Evolutionary conservation across 2,888 invertebrate genomes (phyloP).

Genomic region (Siphlonurus alternatus): DNA sequence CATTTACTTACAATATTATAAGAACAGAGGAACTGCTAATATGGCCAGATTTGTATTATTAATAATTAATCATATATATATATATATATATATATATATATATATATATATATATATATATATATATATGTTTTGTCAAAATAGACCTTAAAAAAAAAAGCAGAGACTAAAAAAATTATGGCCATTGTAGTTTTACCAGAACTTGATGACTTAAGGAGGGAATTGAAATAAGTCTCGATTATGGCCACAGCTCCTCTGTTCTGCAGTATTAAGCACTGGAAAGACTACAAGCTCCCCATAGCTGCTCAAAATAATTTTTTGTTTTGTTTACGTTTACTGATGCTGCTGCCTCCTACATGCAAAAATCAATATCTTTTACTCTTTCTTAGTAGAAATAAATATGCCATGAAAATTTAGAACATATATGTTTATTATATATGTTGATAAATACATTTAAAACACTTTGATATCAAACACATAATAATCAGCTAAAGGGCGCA

Average conservation of each 20-base stretch:
- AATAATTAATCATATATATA: no score
- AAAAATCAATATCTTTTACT: neutral
- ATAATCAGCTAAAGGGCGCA: neutral
- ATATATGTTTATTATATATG: no score
- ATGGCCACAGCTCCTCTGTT: slow-evolving; percentile 2
- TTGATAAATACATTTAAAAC: neutral
- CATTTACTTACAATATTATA: neutral
- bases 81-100: no score
- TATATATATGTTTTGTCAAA: neutral
- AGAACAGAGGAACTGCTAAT: neutral
- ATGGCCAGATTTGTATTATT: neutral
- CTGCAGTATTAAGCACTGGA: neutral
- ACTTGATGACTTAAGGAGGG: neutral
- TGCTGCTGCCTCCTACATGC: neutral
- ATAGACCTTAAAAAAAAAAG: neutral
- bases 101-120: no score
- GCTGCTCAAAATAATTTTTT: neutral
- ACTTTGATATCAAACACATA: neutral
- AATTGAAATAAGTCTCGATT: neutral
- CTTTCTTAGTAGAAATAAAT: no score
- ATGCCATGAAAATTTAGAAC: no score
- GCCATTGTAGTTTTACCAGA: slow-evolving; percentile 2
- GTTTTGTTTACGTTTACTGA: neutral
- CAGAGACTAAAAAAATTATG: neutral
- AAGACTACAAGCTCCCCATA: neutral